Base-by-base conservation (phyloP, 2,797 vertebrate species). In the Smutsia gigantea region DNA sequence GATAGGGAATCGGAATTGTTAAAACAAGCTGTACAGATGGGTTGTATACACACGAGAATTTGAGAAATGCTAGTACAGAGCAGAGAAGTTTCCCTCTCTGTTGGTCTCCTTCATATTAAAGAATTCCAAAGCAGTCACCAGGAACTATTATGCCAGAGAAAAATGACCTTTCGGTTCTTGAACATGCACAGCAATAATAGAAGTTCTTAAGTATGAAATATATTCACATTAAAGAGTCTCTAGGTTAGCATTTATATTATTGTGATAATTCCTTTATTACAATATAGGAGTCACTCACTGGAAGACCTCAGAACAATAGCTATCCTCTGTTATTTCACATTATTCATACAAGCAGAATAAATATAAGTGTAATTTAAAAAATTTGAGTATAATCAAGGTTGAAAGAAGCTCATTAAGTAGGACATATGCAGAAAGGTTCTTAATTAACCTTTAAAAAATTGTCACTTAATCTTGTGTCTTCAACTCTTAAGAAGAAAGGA, bases 331-430 rank as follows among this genome's bases (percentile, higher is more conserved):
- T 93, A 95, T 95, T 97, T 96, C 18, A 78, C 49, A 49, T 72
- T 85, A 27, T 82, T 96, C 69, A 83, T 77, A 37, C 17, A 85
- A 95, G 87, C 81, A 90, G 77, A 96, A 95, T 87, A 95, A 97
- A 95, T 95, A 88, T 31, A 93, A 94, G 46, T 34, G n/a, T 68
- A 92, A 88, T 87, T 96, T 96, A 29, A 27, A 96, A 96, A 96
- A 7, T 37, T 79, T 87, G 92, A 96, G 86, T 93, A 61, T 92
- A 97, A 96, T 37, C 6, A 86, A 91, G 64, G 61, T 96, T 97
- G 97, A 91, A 94, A 96, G 88, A 97, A 98, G 82, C 46, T 95
- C 97, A 96, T 97, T 97, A 79, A 94, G 84, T 91, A 92, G 93
- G 90, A 94, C 84, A 87, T 68, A 42, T 46, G 82, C 95, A 96